Percentiles rank a stretch among this genome's conserved stretches.
phyloP scores from a whole-genome alignment of 1,140 invertebrate species.

The Brachionus sp. region DNA sequence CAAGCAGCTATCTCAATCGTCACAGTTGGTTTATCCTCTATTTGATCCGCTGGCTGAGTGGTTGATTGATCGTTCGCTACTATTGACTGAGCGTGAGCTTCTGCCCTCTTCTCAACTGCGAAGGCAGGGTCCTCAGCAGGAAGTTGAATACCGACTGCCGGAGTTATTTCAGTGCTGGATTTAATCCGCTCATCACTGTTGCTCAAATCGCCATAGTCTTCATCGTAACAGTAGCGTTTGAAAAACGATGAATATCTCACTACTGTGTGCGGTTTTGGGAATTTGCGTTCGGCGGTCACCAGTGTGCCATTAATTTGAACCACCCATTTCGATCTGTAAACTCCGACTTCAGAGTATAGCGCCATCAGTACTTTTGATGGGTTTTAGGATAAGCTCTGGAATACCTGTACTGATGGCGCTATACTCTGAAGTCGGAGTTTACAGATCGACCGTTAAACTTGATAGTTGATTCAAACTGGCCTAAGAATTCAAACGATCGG shows the following conservation, averaged over 20 bases:
- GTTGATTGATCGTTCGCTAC: neutral
- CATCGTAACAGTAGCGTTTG: neutral
- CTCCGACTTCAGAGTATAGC: neutral
- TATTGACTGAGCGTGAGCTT: neutral
- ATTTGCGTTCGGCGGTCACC: neutral
- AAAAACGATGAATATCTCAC: neutral
- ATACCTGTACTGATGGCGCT: too few relatives aligned
- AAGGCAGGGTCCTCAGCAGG: neutral
- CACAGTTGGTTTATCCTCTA: neutral
- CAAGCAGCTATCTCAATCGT: neutral
- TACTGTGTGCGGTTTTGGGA: neutral
- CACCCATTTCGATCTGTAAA: neutral
- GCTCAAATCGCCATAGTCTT: neutral
- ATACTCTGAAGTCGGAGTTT: neutral
- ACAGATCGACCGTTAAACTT: neutral
- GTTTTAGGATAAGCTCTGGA: too few relatives aligned
- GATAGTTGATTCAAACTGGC: neutral
- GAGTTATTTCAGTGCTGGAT: neutral
- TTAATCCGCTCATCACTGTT: neutral
- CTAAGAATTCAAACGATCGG: neutral
- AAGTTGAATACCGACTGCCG: neutral
- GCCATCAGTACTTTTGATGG: too few relatives aligned
- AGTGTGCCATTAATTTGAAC: neutral
- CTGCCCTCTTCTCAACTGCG: neutral
- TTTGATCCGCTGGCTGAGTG: neutral